These are phyloP conservation scores for Astropecten irregularis DNA, from an alignment of 53 echinoderm and acorn worm species.

Conservation along the genomic window DNA sequence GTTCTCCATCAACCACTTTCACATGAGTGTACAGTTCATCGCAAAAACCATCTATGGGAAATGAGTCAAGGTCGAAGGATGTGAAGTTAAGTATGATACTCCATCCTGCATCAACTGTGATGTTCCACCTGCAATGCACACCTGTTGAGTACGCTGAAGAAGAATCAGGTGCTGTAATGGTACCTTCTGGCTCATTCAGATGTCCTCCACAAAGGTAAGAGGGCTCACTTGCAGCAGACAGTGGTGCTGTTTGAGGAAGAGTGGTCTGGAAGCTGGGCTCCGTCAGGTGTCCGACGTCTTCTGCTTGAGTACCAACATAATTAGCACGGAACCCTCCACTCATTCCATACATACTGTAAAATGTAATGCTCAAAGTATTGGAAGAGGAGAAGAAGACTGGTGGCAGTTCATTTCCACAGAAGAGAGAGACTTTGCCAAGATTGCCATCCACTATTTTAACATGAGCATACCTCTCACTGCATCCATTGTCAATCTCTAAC, in stretches of 20 bases:
- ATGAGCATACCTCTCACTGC: constrained; percentile 40
- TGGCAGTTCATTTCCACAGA: constrained; percentile 23
- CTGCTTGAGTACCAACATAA: background rate
- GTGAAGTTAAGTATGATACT: constrained; percentile 26
- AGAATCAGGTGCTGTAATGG: background rate
- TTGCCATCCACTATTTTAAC: constrained; percentile 8
- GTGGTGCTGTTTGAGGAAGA: background rate
- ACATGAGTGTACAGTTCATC: constrained; percentile 41
- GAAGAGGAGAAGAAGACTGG: background rate
- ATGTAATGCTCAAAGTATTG: constrained; percentile 6
- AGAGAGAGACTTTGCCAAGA: background rate
- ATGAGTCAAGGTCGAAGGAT: constrained; percentile 33
- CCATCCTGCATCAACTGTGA: constrained; percentile 6
- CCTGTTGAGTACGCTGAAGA: background rate
- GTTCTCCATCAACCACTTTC: constrained; percentile 1
- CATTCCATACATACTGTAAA: constrained; percentile 11
- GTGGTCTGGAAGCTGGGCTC: background rate
- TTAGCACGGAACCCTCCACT: constrained; percentile 24
- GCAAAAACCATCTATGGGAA: background rate
- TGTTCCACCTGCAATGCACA: constrained; percentile 43
- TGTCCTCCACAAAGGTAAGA: background rate
- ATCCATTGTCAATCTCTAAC: background rate
- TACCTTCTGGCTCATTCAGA: background rate
- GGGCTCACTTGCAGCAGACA: background rate
- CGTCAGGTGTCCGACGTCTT: background rate